These are phyloP conservation scores for Anarsia innoxiella DNA, from an alignment of 2,888 invertebrate genomes.

Conservation along the genomic window DNA sequence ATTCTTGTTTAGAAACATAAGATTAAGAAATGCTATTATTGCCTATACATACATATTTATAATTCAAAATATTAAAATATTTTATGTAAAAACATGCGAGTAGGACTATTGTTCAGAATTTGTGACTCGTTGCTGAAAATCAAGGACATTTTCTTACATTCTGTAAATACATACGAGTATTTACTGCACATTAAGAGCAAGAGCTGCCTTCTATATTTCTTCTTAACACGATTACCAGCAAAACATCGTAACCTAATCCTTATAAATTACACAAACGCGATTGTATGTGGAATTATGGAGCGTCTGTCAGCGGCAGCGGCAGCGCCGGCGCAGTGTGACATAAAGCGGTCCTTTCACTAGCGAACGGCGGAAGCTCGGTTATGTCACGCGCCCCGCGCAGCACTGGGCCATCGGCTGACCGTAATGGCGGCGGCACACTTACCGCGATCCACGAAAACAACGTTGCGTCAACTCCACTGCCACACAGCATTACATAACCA, in stretches of 20 bases:
- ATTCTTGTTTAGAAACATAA: no score
- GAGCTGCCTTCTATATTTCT: no score
- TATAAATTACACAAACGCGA: neutral
- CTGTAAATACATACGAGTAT: no score
- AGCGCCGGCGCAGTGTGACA: conserved; percentile 30
- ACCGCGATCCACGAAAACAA: conserved; percentile 67
- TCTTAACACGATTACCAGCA: neutral
- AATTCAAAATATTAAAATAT: no score
- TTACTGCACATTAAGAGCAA: no score
- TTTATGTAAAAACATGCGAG: no score
- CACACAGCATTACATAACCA: conserved; percentile 58
- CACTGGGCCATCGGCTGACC: conserved; percentile 68
- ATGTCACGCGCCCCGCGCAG: conserved; percentile 47
- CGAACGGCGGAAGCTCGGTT: conserved; percentile 64
- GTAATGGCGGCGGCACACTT: conserved; percentile 68
- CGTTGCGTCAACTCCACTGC: conserved; percentile 60
- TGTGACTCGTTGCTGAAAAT: no score
- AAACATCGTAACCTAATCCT: conserved; percentile 2
- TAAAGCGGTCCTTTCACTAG: conserved; percentile 48
- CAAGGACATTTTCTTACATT: no score
- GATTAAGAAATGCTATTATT: no score
- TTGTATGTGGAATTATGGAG: conserved; percentile 7
- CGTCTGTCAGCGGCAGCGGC: no score
- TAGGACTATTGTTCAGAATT: no score
- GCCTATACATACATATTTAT: no score